A percentile compares a stretch with the other conserved stretches of the same genome.
Conservation (phyloP, 2,797 vertebrate species). For the Fistularia tabacaria region DNA sequence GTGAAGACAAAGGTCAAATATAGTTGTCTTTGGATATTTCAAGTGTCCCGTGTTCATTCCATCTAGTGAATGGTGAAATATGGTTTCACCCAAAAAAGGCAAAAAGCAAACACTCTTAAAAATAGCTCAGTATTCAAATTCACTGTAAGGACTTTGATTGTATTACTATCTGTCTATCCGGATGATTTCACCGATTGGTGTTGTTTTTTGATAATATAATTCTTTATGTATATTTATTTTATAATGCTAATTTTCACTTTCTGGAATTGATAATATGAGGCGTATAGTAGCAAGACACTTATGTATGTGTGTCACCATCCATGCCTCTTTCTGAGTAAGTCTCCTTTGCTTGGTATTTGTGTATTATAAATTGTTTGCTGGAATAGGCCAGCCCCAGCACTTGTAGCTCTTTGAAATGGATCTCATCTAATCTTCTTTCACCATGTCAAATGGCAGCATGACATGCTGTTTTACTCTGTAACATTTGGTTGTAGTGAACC, state of each 20-base stretch:
- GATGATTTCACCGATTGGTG: too few relatives aligned
- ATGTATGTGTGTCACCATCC: slow-evolving; percentile 54
- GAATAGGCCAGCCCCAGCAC: slow-evolving; percentile 53
- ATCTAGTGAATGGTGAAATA: too few relatives aligned
- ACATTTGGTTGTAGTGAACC: slow-evolving; percentile 75
- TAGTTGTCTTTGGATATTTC: too few relatives aligned
- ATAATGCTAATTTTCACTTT: slow-evolving; percentile 7
- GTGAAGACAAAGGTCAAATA: too few relatives aligned
- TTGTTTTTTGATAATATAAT: too few relatives aligned
- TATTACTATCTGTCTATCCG: too few relatives aligned
- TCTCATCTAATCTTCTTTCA: slow-evolving; percentile 80
- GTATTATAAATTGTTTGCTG: slow-evolving; percentile 33
- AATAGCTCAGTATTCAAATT: too few relatives aligned
- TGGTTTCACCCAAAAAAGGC: too few relatives aligned
- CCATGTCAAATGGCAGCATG: slow-evolving; percentile 75
- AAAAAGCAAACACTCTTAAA: too few relatives aligned
- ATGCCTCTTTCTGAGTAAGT: slow-evolving; percentile 50
- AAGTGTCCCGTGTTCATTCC: too few relatives aligned
- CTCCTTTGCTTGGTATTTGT: slow-evolving; percentile 40
- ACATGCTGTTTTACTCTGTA: slow-evolving; percentile 79
- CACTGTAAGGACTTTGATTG: too few relatives aligned
- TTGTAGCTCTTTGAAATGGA: slow-evolving; percentile 68
- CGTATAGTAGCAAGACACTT: slow-evolving; percentile 19
- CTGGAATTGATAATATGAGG: slow-evolving; percentile 8
- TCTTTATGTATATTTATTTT: too few relatives aligned